Base-by-base conservation (phyloP, 2,113 vertebrate species). In the Hyperoodon ampullatus region DNA sequence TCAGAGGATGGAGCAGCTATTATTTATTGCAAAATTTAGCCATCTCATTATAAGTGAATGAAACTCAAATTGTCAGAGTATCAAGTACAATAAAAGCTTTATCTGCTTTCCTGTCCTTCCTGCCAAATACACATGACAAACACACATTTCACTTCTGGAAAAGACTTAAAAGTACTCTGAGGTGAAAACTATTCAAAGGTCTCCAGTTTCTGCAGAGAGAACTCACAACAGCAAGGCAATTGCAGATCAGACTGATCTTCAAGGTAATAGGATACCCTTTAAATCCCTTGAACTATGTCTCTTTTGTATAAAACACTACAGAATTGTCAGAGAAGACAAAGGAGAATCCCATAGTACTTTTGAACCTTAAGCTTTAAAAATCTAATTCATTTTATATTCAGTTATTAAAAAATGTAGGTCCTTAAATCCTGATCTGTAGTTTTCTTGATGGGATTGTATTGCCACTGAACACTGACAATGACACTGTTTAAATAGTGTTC, bases 31-130 rank as follows among this genome's bases (percentile, higher is more conserved):
- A 88, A 94, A 92, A 86, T 95, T 96, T 90, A 94, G 60, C 63
- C 88, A 94, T 93, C 77, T 98, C 68, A 19, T 94, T 96, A 94
- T 94, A 93, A 82, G 90, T 96, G 97, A 98, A 91, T 75, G 82
- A 98, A 97, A 98, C 94, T 96, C 96, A 90, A 98, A 96, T 95
- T 93, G 96, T 96, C 88, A 86, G 80, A 82, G 88, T 96, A 92
- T 97, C 94, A 86, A 90, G 87, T 96, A 92, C 93, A 97, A 89
- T 72, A 95, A 97, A 86, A 83, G 72, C 97, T 97, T 98, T 98
- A 97, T 97, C 96, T 97, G 81, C 72, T 92, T 98, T 85, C 94
- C 96, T 87, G 42, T 96, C 19, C 58, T 97, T 98, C 97, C 97
- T 98, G 95, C 89, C 92, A 95, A 96, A 93, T 90, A 93, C n/a